Evolutionary conservation across 2,113 vertebrate genomes (phyloP).

Genomic region (Calidris pygmaea): DNA sequence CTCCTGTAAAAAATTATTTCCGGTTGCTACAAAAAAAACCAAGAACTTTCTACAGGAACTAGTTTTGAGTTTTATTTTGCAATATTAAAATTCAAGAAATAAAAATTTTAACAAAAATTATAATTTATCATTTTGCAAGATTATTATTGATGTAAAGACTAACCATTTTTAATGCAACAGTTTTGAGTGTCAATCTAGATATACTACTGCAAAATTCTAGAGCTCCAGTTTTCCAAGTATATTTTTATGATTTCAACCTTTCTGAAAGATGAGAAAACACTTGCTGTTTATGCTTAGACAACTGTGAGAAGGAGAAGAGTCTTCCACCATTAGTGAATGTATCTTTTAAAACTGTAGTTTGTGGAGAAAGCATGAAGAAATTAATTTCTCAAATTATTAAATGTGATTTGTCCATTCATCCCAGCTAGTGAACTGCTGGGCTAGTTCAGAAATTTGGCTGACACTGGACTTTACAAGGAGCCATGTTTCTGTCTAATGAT

Average conservation of each 20-base stretch:
- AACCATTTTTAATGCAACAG: neutral
- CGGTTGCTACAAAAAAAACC: neutral
- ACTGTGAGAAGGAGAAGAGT: neutral
- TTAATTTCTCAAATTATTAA: neutral
- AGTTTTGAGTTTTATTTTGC: neutral
- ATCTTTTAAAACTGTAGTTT: neutral
- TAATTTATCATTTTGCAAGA: neutral
- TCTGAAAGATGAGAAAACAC: neutral
- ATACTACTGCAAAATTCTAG: neutral
- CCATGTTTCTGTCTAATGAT: neutral
- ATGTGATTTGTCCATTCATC: neutral
- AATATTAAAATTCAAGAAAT: neutral
- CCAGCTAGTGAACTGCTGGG: neutral
- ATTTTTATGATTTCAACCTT: neutral
- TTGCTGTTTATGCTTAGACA: neutral
- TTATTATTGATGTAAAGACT: neutral
- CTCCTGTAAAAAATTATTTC: neutral
- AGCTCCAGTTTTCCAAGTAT: neutral
- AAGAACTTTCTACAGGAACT: neutral
- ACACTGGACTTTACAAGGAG: neutral
- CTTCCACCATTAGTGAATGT: neutral
- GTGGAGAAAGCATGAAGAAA: neutral
- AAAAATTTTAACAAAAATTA: neutral
- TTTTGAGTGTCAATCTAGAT: neutral
- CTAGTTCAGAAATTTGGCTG: slow-evolving; percentile 6